A percentile compares a stretch with the other conserved stretches of the same genome.
Evolutionary conservation across 2,113 vertebrate genomes (phyloP).

Genomic region (Daphoenositta chrysoptera): DNA sequence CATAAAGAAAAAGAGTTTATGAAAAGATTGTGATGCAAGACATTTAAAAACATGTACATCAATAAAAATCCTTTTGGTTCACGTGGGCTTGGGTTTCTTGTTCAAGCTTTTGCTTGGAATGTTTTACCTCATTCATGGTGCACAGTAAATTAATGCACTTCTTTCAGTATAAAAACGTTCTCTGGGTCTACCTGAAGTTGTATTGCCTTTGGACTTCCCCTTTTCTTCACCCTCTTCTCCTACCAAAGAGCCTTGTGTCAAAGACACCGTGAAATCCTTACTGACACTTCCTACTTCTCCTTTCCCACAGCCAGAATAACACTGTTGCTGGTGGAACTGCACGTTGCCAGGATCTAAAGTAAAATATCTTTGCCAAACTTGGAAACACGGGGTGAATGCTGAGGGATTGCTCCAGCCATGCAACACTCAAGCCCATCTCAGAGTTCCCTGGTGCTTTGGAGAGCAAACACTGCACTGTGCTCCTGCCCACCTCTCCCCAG

Average conservation of each 20-base stretch:
- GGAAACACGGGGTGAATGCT: background rate
- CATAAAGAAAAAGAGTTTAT: background rate
- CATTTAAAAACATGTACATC: background rate
- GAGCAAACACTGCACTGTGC: background rate
- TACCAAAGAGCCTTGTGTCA: background rate
- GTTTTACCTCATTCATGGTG: background rate
- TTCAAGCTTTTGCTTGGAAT: background rate
- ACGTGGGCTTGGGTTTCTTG: accelerated
- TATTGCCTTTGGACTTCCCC: background rate
- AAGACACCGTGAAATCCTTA: background rate
- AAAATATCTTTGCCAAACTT: background rate
- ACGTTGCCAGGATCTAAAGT: background rate
- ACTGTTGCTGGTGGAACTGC: background rate
- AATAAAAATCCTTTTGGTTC: background rate
- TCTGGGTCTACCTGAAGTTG: background rate
- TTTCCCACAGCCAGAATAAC: background rate
- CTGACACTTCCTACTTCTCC: background rate
- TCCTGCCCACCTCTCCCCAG: background rate
- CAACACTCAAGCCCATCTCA: accelerated
- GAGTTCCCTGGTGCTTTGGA: background rate
- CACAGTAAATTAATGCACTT: background rate
- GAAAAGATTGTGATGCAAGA: background rate
- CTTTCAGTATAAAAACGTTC: accelerated
- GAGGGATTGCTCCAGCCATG: background rate
- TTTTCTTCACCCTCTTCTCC: background rate